Base-by-base conservation (phyloP, 2,888 invertebrate genomes). In the Tuberolachnus salignus region DNA sequence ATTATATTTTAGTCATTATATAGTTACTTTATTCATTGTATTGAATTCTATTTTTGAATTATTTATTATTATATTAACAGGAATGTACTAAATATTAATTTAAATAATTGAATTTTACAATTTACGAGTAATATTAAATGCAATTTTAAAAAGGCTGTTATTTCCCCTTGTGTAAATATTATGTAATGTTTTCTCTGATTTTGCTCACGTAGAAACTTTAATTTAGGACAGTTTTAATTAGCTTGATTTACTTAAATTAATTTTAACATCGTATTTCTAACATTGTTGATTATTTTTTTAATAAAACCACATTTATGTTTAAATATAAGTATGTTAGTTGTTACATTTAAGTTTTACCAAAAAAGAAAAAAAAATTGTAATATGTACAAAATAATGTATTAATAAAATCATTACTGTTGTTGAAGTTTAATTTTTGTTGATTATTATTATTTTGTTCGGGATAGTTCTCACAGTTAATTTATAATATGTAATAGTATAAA, bases 371-470 rank as follows among this genome's bases (percentile, higher is more conserved):
- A 67, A 67, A 57, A 55, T n/a, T n/a, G n/a, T 53, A 53, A 67
- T 75, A 19, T 75, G 75, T 75, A 75, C 66, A 67, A 75, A 73
- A 75, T 75, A 75, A 57, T 75, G 46, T 66, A 75, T 75, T 75
- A 75, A 75, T 75, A 75, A 75, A 73, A 75, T 11, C 21, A 57
- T 67, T 67, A 42, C 66, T 66, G 66, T 75, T 75, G 46, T 75
- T 75, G 75, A 75, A 75, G n/a, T 67, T 53, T 21, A 61, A 49
- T 21, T 42, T 44, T 49, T 21, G 42, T 80, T 57, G n/a, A n/a
- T n/a, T 55, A 10, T 64, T 51, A 34, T 26, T 51, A 21, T 42
- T 21, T 44, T 59, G 26, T 49, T 9, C 14, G 4, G 2, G 26
- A 72, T 72, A 34, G 14, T 34, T 72, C 4, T 49, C 71, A 46